These are phyloP conservation scores for Melanostigma gelatinosum DNA, from an alignment of 2,113 vertebrate genomes.

Conservation along the genomic window DNA sequence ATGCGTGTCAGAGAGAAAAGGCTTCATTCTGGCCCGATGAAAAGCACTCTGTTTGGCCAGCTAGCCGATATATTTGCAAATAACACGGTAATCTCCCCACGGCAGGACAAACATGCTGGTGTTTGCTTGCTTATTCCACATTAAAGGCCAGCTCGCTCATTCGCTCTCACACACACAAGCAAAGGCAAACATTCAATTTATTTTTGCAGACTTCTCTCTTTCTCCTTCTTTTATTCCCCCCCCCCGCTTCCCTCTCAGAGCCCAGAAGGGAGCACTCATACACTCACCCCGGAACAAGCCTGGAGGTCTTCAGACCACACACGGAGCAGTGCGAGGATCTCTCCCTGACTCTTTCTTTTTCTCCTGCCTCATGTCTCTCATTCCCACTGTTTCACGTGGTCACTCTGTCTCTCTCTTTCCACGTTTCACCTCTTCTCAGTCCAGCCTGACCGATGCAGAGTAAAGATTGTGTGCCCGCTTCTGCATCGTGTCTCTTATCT, in stretches of 20 bases:
- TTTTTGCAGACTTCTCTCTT: slow-evolving; percentile 70
- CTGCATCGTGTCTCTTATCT: slow-evolving; percentile 44
- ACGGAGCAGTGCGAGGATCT: slow-evolving; percentile 67
- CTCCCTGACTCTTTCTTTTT: slow-evolving; percentile 55
- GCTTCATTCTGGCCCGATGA: slow-evolving; percentile 28
- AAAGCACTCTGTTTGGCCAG: slow-evolving; percentile 57
- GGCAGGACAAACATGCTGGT: slow-evolving; percentile 63
- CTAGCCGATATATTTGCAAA: slow-evolving; percentile 70
- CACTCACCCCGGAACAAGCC: slow-evolving; percentile 77
- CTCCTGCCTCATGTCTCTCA: slow-evolving; percentile 41
- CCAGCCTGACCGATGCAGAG: slow-evolving; percentile 11
- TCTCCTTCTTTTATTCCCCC: slow-evolving; percentile 54
- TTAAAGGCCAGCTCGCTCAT: slow-evolving; percentile 73
- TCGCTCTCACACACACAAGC: slow-evolving; percentile 68
- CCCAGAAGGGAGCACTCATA: slow-evolving; percentile 72
- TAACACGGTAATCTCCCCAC: slow-evolving; percentile 65
- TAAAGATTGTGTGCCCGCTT: slow-evolving; percentile 9
- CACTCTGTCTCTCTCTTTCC: slow-evolving; percentile 17
- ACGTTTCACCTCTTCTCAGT: slow-evolving; percentile 35
- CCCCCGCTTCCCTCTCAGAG: slow-evolving; percentile 57
- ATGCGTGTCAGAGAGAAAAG: slow-evolving; percentile 30
- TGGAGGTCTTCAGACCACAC: slow-evolving; percentile 86
- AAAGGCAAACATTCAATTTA: slow-evolving; percentile 81
- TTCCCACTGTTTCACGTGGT: slow-evolving; percentile 22
- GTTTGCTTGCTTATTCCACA: slow-evolving; percentile 79